These are phyloP conservation scores for Tretioscincus oriximinensis DNA, from an alignment of 2,113 vertebrate species.

Conservation along the genomic window DNA sequence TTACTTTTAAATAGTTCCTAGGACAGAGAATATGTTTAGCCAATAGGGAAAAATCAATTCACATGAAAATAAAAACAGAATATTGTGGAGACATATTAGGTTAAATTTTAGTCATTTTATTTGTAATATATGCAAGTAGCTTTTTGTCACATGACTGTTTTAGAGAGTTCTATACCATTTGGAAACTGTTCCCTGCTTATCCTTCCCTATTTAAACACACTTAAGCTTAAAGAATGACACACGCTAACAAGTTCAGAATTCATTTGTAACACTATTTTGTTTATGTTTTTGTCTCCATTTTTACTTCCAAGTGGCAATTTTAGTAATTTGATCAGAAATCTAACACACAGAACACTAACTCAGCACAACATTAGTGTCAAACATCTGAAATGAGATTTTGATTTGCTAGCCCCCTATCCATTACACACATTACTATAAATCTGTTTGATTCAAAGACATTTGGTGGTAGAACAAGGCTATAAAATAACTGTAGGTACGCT, in stretches of 20 bases:
- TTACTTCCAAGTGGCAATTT: conserved; percentile 64
- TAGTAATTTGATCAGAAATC: conserved; percentile 77
- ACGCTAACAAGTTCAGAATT: conserved; percentile 37
- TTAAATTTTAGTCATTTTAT: conserved; percentile 17
- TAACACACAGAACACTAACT: conserved; percentile 78
- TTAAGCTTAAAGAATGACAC: conserved; percentile 41
- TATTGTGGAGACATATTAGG: no score
- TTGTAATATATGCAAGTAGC: not conserved
- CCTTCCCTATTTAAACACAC: not conserved
- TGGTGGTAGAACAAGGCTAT: conserved; percentile 68
- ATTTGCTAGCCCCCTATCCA: conserved; percentile 82
- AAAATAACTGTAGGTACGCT: conserved; percentile 65
- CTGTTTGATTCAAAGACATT: conserved; percentile 73
- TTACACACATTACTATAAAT: conserved; percentile 81
- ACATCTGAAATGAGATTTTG: conserved; percentile 88
- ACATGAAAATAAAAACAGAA: no score
- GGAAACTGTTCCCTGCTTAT: no score
- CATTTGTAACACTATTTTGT: conserved; percentile 38
- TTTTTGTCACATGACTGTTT: conserved; percentile 22
- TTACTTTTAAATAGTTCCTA: no score
- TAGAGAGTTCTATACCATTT: conserved; percentile 18
- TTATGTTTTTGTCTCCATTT: conserved; percentile 42
- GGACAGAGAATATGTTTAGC: no score
- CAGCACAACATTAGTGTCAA: conserved; percentile 80
- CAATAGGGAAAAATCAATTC: no score